Percentiles rank a stretch among this genome's conserved stretches.
Evolutionary conservation across 1,140 invertebrate genomes (phyloP).

Genomic region (Tenebrio molitor): DNA sequence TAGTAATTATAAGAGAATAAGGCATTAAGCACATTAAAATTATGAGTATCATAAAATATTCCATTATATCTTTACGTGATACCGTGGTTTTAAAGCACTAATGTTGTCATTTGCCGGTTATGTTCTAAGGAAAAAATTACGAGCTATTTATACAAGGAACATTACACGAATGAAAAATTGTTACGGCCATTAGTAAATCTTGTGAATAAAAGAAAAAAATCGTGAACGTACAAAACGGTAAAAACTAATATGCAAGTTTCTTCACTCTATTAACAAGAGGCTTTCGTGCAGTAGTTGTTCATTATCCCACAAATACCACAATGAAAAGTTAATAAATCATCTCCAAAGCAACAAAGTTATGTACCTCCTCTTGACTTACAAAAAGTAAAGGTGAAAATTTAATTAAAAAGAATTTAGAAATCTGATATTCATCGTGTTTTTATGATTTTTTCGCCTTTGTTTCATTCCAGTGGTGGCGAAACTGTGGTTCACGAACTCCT

Average conservation of each 20-base stretch:
- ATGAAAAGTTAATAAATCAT: no score
- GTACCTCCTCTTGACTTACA: no score
- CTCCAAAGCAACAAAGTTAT: no score
- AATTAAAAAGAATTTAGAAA: no score
- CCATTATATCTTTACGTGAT: slow-evolving; percentile 36
- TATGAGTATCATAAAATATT: slow-evolving; percentile 28
- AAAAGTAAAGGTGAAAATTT: no score
- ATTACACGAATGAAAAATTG: slow-evolving; percentile 25
- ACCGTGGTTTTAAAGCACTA: slow-evolving; percentile 34
- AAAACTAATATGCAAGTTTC: slow-evolving; percentile 3
- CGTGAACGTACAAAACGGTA: background rate
- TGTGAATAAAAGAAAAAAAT: background rate
- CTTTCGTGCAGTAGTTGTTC: background rate
- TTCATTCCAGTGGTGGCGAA: no score
- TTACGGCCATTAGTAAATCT: slow-evolving; percentile 12
- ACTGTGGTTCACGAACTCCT: no score
- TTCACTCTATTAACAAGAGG: background rate
- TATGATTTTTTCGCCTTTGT: no score
- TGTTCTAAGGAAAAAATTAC: slow-evolving; percentile 35
- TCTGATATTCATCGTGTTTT: no score
- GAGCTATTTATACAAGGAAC: slow-evolving; percentile 37
- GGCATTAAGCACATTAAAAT: slow-evolving; percentile 32
- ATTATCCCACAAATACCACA: no score
- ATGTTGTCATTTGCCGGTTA: slow-evolving; percentile 37
- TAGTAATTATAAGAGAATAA: slow-evolving; percentile 36